Conservation (phyloP, 1,140 invertebrate genomes). For the Neomicropteryx cornuta region DNA sequence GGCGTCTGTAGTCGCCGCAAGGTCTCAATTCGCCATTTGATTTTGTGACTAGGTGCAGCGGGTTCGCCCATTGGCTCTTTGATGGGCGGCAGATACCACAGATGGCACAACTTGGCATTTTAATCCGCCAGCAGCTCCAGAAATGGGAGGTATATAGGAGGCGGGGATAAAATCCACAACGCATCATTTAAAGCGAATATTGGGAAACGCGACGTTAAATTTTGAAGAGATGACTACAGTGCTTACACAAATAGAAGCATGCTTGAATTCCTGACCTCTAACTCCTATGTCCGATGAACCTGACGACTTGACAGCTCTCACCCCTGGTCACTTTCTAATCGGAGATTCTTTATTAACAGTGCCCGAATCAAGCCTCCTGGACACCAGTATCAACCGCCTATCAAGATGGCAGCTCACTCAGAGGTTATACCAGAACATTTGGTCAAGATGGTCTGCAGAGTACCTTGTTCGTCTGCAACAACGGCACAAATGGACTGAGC, state of each 20-base stretch:
- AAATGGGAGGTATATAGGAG: conserved; percentile 17
- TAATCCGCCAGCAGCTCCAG: conserved; percentile 5
- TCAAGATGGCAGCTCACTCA: conserved; percentile 8
- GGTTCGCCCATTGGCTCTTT: conserved; percentile 23
- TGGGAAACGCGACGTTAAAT: conserved; percentile 10
- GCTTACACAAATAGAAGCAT: conserved; percentile 15
- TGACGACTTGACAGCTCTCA: conserved; percentile 12
- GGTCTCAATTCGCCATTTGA: conserved; percentile 24
- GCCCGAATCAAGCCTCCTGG: conserved; percentile 9
- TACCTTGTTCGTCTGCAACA: conserved; percentile 3
- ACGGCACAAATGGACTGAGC: conserved; percentile 2
- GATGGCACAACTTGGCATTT: background rate
- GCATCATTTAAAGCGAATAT: conserved; percentile 10
- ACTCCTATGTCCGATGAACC: conserved; percentile 12
- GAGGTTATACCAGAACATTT: conserved; percentile 4
- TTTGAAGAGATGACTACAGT: conserved; percentile 15
- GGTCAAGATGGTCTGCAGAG: conserved; percentile 5
- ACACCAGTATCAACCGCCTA: background rate
- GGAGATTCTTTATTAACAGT: conserved; percentile 14
- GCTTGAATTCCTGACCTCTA: conserved; percentile 17
- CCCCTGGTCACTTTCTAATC: conserved; percentile 21
- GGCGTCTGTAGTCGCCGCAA: conserved; percentile 34
- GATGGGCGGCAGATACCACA: conserved; percentile 7
- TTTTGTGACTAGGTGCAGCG: conserved; percentile 32
- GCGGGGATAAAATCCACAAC: conserved; percentile 13